phyloP scores from a whole-genome alignment of 1,140 invertebrate genomes.

The Leptinotarsa texana region DNA sequence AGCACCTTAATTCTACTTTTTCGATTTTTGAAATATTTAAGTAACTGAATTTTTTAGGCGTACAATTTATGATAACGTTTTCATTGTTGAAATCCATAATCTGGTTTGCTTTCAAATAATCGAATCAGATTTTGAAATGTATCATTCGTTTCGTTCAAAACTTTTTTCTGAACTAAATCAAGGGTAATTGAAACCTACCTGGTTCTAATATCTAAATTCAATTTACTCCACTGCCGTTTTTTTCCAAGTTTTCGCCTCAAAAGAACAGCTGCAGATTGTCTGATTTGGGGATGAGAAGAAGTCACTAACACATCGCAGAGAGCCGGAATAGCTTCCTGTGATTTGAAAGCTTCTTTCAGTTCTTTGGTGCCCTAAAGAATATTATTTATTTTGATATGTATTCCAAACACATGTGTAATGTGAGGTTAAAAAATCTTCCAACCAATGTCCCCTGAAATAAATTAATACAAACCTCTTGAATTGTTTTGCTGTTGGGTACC shows the following conservation, averaged over 20 bases:
- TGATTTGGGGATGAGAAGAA: conserved; percentile 63
- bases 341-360: conserved; percentile 66
- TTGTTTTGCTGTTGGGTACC: conserved; percentile 59
- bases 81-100: too few species aligned
- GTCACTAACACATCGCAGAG: conserved; percentile 64
- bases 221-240: conserved; percentile 64
- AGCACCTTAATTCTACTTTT: too few species aligned
- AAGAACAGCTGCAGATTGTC: conserved; percentile 70
- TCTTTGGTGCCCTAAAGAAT: conserved; percentile 65
- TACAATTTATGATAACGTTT: too few species aligned
- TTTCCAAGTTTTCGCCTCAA: conserved; percentile 65
- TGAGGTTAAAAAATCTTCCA: conserved; percentile 43
- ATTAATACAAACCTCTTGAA: conserved; percentile 59
- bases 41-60: too few species aligned
- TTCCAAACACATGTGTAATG: conserved; percentile 42
- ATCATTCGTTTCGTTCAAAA: too few species aligned
- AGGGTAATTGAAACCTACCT: conserved; percentile 54
- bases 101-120: too few species aligned
- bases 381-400: conserved; percentile 26
- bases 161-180: too few species aligned
- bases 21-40: too few species aligned
- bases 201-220: conserved; percentile 59
- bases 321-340: conserved; percentile 61
- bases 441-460: too few species aligned
- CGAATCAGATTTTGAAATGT: too few species aligned